Evolutionary conservation across 2,888 invertebrate species (phyloP), one percentile per base, ranked within the genome.

Genomic region (Metalampra italica): DNA sequence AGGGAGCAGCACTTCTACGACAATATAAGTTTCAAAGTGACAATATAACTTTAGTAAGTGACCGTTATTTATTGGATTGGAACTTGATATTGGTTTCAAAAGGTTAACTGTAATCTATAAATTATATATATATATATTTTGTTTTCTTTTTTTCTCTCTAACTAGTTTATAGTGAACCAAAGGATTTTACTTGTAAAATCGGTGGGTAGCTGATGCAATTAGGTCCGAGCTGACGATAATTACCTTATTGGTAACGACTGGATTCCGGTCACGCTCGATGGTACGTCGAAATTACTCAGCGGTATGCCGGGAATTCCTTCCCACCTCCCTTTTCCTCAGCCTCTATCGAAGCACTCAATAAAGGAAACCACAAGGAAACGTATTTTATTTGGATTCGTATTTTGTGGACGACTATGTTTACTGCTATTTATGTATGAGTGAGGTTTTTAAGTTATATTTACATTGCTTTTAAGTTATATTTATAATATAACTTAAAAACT

Each of bases 231-330:
- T 49, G 55, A 22, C 22, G 22, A 22, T 58, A 58, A 58, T 58
- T 58, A 55, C 54, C 55, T 57, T 58, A 58, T 58, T 53, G 57
- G 54, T 53, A 48, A 47, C 51, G 53, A 45, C 38, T 13, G 51
- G 55, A 59, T 59, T 59, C 59, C 54, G 46, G 53, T 55, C 59
- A 59, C 59, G 59, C 52, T 43, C 54, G 46, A 7, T 14, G 53
- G 54, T 51, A 53, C 54, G 55, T 53, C 54, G 56, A 59, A 59
- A 59, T 59, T 59, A 54, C 59, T 51, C 48, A 40, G 45, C 54
- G 52, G 52, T 45, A 59, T 57, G 51, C 52, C 42, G 50, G 45
- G 54, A 52, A 56, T 59, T 54, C 53, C 51, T 47, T 49, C 39
- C 44, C n/a, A 11, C n/a, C n/a, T 36, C 9, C 36, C 30, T 34